These are phyloP conservation scores for Agapostemon virescens DNA, from an alignment of 2,888 invertebrate species.

Conservation along the genomic window DNA sequence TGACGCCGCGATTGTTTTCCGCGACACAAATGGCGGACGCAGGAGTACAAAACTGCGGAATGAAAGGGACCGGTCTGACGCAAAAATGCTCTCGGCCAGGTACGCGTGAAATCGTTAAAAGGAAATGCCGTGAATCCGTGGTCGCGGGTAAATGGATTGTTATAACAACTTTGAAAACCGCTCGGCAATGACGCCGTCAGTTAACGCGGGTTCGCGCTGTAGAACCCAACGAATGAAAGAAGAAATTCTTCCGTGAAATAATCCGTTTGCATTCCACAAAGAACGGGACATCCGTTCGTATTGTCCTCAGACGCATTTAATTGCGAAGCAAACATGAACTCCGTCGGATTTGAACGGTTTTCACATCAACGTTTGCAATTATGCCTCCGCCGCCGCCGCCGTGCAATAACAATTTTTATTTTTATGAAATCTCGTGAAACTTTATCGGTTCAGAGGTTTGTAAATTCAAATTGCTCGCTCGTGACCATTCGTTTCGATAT, in stretches of 20 bases:
- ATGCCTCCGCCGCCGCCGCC: not conserved
- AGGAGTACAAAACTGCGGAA: not conserved
- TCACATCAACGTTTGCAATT: not conserved
- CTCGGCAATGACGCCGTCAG: constrained; percentile 4
- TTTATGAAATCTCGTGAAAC: too few relatives aligned
- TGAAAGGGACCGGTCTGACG: constrained; percentile 11
- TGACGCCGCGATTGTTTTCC: constrained; percentile 10
- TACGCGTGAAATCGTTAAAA: constrained; percentile 31
- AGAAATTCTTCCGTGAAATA: constrained; percentile 17
- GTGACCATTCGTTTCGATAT: not conserved
- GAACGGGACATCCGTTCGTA: not conserved
- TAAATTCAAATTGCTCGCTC: not conserved
- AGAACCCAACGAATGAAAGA: constrained; percentile 14
- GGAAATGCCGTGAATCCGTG: constrained; percentile 25
- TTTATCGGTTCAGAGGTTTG: not conserved
- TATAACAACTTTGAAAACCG: constrained; percentile 71
- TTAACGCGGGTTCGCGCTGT: constrained; percentile 10
- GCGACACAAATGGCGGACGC: not conserved
- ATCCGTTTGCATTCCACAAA: constrained; percentile 16
- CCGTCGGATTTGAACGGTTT: not conserved
- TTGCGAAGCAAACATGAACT: not conserved
- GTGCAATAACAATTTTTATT: too few relatives aligned
- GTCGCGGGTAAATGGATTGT: constrained; percentile 68
- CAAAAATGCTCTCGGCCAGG: constrained; percentile 3
- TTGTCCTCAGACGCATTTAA: constrained; percentile 36